A percentile compares a stretch with the other conserved stretches of the same genome.
These are phyloP conservation scores for Palythoa caribaeorum DNA, from an alignment of 92 coral and sea anemone species.

Conservation along the genomic window DNA sequence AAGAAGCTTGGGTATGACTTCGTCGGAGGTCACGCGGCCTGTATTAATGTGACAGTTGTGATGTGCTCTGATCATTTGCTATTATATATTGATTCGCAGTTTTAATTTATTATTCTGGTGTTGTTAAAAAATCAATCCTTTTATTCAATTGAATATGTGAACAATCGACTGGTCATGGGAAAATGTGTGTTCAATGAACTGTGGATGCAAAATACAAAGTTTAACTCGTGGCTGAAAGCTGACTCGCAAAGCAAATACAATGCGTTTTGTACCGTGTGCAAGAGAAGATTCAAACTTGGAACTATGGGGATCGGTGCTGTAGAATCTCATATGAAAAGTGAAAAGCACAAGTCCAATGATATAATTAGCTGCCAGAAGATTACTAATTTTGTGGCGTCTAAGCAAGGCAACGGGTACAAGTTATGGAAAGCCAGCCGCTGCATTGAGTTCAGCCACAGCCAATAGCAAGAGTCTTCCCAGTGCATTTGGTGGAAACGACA, in stretches of 20 bases:
- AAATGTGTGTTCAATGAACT: not conserved
- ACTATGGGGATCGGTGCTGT: slow-evolving; percentile 34
- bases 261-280: slow-evolving; percentile 27
- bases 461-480: slow-evolving; percentile 25
- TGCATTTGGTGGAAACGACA: slow-evolving; percentile 31
- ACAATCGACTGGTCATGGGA: not conserved
- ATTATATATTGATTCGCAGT: not conserved
- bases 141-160: not conserved
- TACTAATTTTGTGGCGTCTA: slow-evolving; percentile 24
- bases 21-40: not conserved
- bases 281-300: slow-evolving; percentile 29
- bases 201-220: slow-evolving; percentile 4
- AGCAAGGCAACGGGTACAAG: slow-evolving; percentile 9
- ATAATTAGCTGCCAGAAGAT: slow-evolving; percentile 30
- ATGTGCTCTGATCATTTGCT: not conserved
- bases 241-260: slow-evolving; percentile 33
- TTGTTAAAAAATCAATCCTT: slow-evolving; percentile 1
- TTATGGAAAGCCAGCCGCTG: slow-evolving; percentile 22
- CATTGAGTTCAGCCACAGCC: slow-evolving; percentile 21
- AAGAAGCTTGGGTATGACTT: slow-evolving; percentile 22
- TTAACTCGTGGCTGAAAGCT: slow-evolving; percentile 15
- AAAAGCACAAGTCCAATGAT: slow-evolving; percentile 22
- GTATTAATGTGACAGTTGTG: not conserved
- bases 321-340: slow-evolving; percentile 30
- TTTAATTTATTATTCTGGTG: not conserved